Evolutionary conservation across 2,113 vertebrate genomes (phyloP).

Genomic region (Anser brachyrhynchus): DNA sequence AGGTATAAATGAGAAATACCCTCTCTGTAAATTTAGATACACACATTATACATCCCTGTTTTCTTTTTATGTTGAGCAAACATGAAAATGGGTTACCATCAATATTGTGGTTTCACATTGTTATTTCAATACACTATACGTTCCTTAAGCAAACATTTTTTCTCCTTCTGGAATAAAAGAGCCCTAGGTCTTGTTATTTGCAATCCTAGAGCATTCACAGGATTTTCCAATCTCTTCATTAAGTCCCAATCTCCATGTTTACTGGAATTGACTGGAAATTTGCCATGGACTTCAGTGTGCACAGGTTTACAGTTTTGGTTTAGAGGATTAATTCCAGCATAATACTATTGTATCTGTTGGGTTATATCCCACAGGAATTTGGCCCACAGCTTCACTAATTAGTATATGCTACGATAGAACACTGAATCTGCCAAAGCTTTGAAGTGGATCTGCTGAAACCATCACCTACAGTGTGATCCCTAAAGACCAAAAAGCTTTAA

Average conservation of each 20-base stretch:
- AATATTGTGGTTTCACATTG: background rate
- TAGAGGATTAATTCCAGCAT: constrained; percentile 1
- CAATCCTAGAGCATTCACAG: background rate
- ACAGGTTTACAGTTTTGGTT: background rate
- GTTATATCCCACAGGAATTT: background rate
- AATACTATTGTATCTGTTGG: constrained; percentile 5
- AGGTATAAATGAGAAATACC: background rate
- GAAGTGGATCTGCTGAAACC: constrained; percentile 64
- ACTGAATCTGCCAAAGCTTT: constrained; percentile 44
- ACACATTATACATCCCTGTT: background rate
- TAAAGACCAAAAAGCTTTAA: constrained; percentile 45
- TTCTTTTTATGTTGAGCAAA: background rate
- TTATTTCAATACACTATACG: background rate
- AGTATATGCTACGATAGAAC: constrained; percentile 45
- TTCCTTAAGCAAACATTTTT: background rate
- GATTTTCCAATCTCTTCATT: background rate
- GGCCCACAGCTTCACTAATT: constrained; percentile 48
- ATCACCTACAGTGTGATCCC: constrained; percentile 55
- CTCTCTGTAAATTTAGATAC: background rate
- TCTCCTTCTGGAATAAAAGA: background rate
- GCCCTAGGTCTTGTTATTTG: background rate
- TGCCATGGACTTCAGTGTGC: background rate
- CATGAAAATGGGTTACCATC: background rate
- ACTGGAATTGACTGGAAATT: background rate
- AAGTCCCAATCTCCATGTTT: background rate